Evolutionary conservation across 2,888 invertebrate species (phyloP).

Genomic region (Lottia scabra): DNA sequence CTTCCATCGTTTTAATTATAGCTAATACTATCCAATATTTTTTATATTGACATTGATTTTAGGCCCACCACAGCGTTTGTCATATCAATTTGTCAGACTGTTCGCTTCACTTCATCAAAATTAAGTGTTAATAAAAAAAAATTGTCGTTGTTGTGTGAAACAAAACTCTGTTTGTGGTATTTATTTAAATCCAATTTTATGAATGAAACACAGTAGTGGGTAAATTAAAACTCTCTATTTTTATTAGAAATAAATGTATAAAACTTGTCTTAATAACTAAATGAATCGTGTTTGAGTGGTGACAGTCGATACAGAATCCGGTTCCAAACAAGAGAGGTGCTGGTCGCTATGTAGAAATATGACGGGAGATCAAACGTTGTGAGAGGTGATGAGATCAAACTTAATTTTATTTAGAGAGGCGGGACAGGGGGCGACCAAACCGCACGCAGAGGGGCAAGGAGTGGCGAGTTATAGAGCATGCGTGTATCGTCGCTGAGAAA

Average conservation of each 20-base stretch:
- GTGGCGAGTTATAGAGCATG: constrained; percentile 6
- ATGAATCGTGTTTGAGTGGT: not conserved
- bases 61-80: not conserved
- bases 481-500: not conserved
- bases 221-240: not conserved
- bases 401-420: not conserved
- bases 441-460: constrained; percentile 6
- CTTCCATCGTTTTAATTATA: too few relatives aligned
- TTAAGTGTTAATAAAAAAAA: not conserved
- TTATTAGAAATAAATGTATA: too few relatives aligned
- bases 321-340: not conserved
- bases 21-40: too few relatives aligned
- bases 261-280: too few relatives aligned
- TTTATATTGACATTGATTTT: too few relatives aligned
- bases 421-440: constrained; percentile 3
- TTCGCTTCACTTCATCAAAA: not conserved
- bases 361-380: not conserved
- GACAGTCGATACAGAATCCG: not conserved
- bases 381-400: not conserved
- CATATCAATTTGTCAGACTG: not conserved
- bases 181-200: not conserved
- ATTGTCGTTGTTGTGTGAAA: not conserved
- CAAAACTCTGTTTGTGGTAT: not conserved
- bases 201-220: not conserved
- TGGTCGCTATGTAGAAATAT: not conserved